Conservation (phyloP, 2,888 invertebrate species). For the Trachelus troglodyta region DNA sequence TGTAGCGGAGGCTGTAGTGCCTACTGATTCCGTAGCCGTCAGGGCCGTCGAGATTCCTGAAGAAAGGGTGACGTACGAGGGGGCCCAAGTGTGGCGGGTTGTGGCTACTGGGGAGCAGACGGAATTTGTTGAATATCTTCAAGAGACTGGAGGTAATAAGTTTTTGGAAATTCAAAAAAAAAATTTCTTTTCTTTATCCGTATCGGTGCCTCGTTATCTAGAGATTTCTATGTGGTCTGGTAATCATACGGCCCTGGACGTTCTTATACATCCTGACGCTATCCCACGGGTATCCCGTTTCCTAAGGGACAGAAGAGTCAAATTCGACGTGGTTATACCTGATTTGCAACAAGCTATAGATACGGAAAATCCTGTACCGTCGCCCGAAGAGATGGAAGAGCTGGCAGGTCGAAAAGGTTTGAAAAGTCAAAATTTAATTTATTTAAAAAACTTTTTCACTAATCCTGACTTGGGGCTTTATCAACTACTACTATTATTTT, state of each 20-base stretch:
- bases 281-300: slow-evolving; percentile 73
- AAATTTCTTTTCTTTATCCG: background rate
- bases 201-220: slow-evolving; percentile 45
- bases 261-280: slow-evolving; percentile 77
- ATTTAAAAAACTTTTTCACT: background rate
- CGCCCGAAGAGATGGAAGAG: slow-evolving; percentile 74
- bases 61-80: slow-evolving; percentile 74
- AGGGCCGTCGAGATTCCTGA: slow-evolving; percentile 54
- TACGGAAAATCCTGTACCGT: slow-evolving; percentile 76
- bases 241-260: slow-evolving; percentile 74
- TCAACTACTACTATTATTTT: background rate
- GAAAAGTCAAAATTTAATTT: slow-evolving; percentile 12
- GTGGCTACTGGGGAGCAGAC: slow-evolving; percentile 69
- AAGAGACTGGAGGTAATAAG: slow-evolving; percentile 70
- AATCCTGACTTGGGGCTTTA: background rate
- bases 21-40: slow-evolving; percentile 37
- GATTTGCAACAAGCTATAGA: slow-evolving; percentile 84
- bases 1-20: slow-evolving; percentile 28
- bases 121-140: slow-evolving; percentile 65
- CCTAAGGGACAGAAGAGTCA: slow-evolving; percentile 73
- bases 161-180: slow-evolving; percentile 7
- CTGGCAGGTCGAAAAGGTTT: slow-evolving; percentile 73
- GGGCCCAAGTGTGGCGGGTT: slow-evolving; percentile 83
- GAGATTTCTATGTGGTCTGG: slow-evolving; percentile 77
- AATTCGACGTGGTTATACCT: slow-evolving; percentile 78